Conservation (phyloP, 2,113 vertebrate species). For the Sylvia atricapilla region DNA sequence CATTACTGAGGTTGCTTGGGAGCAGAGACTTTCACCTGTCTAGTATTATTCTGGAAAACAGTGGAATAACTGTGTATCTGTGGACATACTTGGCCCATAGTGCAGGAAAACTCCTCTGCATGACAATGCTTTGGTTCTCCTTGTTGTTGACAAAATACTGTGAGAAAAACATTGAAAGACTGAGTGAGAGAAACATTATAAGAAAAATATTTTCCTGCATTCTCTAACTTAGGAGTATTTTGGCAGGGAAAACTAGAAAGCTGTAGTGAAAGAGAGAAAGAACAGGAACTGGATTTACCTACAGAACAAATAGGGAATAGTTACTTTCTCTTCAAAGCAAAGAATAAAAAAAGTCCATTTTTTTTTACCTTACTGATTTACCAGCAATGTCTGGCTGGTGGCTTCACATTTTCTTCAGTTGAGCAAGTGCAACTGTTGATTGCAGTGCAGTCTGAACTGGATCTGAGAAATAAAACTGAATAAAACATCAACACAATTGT, state of each 20-base stretch:
- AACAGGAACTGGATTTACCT: not conserved
- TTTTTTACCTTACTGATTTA: not conserved
- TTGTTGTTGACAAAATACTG: not conserved
- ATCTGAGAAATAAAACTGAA: not conserved
- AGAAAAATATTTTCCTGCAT: not conserved
- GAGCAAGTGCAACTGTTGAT: not conserved
- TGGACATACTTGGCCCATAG: not conserved
- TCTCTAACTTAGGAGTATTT: not conserved
- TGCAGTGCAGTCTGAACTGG: not conserved
- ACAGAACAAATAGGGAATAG: not conserved
- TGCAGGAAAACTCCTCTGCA: not conserved
- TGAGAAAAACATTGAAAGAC: not conserved
- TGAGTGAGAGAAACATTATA: fast-evolving
- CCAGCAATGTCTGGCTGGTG: not conserved
- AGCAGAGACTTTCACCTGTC: not conserved
- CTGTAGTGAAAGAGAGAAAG: not conserved
- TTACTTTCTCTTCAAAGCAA: not conserved
- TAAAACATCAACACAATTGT: not conserved
- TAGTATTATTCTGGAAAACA: not conserved
- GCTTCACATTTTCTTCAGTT: not conserved
- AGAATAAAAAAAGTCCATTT: not conserved
- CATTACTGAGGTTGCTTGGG: not conserved
- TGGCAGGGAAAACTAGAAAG: not conserved
- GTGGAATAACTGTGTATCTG: not conserved
- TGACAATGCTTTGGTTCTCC: not conserved